Percentiles rank a stretch among this genome's conserved stretches.
Evolutionary conservation across 2,888 invertebrate genomes (phyloP).

Genomic region (Lathronympha strigana): DNA sequence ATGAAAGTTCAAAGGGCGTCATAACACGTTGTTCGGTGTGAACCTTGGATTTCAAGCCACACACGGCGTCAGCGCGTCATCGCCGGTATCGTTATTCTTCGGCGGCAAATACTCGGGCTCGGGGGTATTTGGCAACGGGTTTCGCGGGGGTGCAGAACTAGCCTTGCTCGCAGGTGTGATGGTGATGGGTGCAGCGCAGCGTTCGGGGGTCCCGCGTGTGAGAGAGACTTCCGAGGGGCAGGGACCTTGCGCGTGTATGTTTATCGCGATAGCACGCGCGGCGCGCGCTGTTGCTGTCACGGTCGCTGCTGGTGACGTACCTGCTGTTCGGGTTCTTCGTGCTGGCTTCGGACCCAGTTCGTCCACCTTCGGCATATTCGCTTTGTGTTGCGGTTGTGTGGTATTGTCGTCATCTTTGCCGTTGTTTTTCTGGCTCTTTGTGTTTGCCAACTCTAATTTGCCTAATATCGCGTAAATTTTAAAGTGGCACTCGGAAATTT

Average conservation of each 20-base stretch:
- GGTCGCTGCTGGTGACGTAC: no score
- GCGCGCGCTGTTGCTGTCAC: no score
- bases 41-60: constrained; percentile 5
- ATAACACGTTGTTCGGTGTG: no score
- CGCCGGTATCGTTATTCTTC: not conserved
- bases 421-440: no score
- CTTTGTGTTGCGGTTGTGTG: no score
- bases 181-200: not conserved
- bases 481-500: no score
- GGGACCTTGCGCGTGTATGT: not conserved
- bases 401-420: no score
- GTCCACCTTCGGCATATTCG: no score
- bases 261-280: no score
- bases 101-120: not conserved
- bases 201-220: not conserved
- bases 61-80: not conserved
- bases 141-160: not conserved
- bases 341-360: no score
- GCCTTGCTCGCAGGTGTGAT: constrained; percentile 1
- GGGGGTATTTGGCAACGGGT: constrained; percentile 7
- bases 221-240: not conserved
- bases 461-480: no score
- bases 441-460: no score
- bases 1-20: not conserved
- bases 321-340: not conserved